Percentiles rank a stretch among this genome's conserved stretches.
phyloP scores from a whole-genome alignment of 2,113 vertebrate genomes.

The Pluvianellus socialis region DNA sequence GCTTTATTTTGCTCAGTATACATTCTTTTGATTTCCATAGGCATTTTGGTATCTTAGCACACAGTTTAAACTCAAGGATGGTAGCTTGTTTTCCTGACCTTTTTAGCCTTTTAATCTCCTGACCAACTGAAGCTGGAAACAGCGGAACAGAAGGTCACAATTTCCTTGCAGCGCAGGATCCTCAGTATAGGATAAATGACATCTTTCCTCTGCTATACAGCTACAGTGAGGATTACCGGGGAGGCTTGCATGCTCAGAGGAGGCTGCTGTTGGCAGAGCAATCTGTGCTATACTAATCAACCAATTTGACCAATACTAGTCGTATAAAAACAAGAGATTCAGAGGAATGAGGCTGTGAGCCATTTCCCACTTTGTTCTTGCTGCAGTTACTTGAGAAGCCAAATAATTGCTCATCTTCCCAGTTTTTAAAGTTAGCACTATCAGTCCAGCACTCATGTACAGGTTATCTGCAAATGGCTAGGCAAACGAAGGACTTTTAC shows the following conservation, averaged over 20 bases:
- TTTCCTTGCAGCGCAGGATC: neutral
- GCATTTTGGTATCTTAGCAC: neutral
- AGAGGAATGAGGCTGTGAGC: neutral
- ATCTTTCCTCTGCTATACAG: neutral
- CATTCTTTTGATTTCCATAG: neutral
- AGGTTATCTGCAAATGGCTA: neutral
- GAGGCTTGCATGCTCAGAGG: neutral
- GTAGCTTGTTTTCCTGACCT: neutral
- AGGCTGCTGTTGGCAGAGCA: neutral
- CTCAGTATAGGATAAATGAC: neutral
- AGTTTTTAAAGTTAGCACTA: neutral
- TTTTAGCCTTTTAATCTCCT: constrained; percentile 17
- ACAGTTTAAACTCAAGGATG: neutral
- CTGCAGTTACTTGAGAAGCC: neutral
- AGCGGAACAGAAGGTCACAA: neutral
- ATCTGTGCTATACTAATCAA: neutral
- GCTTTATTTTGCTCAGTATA: neutral
- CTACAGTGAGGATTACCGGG: neutral
- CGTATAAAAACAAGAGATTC: neutral
- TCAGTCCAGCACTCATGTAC: neutral
- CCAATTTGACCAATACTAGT: neutral
- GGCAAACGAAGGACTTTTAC: neutral
- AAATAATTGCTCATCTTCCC: neutral
- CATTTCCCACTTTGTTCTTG: neutral
- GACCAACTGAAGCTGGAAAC: neutral